Conservation (phyloP, 2,797 vertebrate species). For the Taeniopygia guttata region DNA sequence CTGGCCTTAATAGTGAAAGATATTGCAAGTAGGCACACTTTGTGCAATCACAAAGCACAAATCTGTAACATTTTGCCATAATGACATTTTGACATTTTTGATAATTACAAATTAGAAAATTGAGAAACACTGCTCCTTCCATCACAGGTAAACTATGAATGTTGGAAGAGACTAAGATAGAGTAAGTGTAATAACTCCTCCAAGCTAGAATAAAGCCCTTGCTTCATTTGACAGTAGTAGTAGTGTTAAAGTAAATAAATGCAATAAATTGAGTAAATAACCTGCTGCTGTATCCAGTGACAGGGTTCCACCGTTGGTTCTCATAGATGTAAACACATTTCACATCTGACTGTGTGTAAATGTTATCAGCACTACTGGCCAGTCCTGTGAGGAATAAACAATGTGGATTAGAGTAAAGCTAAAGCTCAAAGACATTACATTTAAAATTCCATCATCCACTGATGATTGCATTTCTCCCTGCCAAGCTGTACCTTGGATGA, state of each 20-base stretch:
- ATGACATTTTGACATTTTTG: neutral
- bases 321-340: slow-evolving; percentile 93
- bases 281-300: slow-evolving; percentile 94
- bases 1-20: neutral
- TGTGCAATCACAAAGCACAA: neutral
- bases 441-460: neutral
- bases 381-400: slow-evolving; percentile 63
- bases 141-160: neutral
- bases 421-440: neutral
- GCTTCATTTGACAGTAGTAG: neutral
- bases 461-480: neutral
- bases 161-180: neutral
- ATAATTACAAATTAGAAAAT: neutral
- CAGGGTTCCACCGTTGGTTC: slow-evolving; percentile 98
- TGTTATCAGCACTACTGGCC: slow-evolving; percentile 87
- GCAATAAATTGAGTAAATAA: slow-evolving; percentile 23
- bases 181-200: neutral
- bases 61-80: neutral
- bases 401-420: neutral
- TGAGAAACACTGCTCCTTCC: neutral
- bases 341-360: slow-evolving; percentile 88
- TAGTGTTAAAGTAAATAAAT: neutral
- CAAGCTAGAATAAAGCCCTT: neutral
- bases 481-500: slow-evolving; percentile 85
- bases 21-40: neutral